Conservation (phyloP, 2,113 vertebrate species). For the Heterotilapia buettikoferi region DNA sequence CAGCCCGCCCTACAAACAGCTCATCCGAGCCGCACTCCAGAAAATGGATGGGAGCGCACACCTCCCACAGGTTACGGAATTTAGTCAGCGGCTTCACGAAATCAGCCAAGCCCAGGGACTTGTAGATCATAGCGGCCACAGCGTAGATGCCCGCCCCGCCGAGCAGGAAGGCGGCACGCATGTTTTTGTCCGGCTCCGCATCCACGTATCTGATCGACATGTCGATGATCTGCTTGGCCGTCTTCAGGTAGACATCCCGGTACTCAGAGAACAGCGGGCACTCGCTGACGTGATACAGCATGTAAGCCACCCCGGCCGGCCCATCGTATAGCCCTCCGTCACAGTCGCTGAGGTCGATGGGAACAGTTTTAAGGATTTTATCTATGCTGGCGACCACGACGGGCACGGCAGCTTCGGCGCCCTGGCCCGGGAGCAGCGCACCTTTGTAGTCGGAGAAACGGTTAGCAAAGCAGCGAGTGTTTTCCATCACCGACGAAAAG, state of each 20-base stretch:
- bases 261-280: conserved; percentile 76
- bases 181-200: conserved; percentile 78
- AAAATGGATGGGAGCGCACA: conserved; percentile 79
- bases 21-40: conserved; percentile 88
- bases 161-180: conserved; percentile 82
- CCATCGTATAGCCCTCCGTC: conserved; percentile 83
- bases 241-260: conserved; percentile 76
- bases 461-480: conserved; percentile 82
- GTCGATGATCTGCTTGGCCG: conserved; percentile 80
- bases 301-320: conserved; percentile 82
- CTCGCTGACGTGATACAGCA: conserved; percentile 83
- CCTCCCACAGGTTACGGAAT: conserved; percentile 78
- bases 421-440: conserved; percentile 72
- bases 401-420: conserved; percentile 67
- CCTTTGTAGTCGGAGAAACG: conserved; percentile 83
- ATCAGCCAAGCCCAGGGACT: conserved; percentile 78
- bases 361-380: conserved; percentile 75
- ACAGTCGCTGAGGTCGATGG: conserved; percentile 57
- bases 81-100: conserved; percentile 75
- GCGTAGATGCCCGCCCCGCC: conserved; percentile 83
- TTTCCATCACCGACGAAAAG: conserved; percentile 70
- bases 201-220: conserved; percentile 75
- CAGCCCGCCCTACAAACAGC: conserved; percentile 85
- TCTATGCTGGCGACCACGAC: conserved; percentile 76
- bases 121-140: conserved; percentile 80